These are phyloP conservation scores for Lytechinus variegatus DNA, from an alignment of 35 echinoderm and acorn worm genomes.

Conservation along the genomic window DNA sequence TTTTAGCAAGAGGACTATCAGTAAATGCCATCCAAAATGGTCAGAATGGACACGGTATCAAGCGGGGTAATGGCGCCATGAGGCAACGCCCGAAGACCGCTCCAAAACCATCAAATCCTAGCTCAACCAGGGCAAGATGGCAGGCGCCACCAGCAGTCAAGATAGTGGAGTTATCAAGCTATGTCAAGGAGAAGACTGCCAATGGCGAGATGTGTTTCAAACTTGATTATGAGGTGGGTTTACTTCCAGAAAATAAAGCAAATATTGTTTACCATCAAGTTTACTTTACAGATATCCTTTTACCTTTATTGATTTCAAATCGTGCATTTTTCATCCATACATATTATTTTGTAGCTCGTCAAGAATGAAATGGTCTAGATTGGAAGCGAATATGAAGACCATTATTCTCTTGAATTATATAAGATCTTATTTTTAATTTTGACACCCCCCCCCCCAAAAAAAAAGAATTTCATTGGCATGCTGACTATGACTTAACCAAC, in stretches of 20 bases:
- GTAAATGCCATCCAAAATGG: conserved; percentile 6
- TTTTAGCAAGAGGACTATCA: conserved; percentile 24
- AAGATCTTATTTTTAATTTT: too few species aligned
- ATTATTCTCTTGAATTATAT: too few species aligned
- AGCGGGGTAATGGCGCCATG: conserved; percentile 34
- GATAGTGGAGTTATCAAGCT: neutral
- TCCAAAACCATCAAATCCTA: conserved; percentile 27
- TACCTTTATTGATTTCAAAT: too few species aligned
- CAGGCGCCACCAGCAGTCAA: conserved; percentile 39
- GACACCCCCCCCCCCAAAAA: too few species aligned
- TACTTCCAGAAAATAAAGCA: neutral
- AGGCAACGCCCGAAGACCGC: conserved; percentile 37
- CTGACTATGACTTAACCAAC: too few species aligned
- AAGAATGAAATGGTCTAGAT: too few species aligned
- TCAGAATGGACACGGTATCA: conserved; percentile 10
- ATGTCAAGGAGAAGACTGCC: conserved; percentile 41
- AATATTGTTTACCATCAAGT: too few species aligned
- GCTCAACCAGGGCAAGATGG: conserved; percentile 24
- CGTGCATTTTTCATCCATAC: too few species aligned
- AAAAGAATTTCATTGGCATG: too few species aligned
- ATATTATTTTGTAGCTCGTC: too few species aligned
- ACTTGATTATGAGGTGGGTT: conserved; percentile 39
- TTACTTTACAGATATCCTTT: too few species aligned
- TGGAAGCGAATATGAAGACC: too few species aligned
- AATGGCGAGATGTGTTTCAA: conserved; percentile 51